phyloP scores from a whole-genome alignment of 2,113 vertebrate genomes.

The Egretta garzetta region DNA sequence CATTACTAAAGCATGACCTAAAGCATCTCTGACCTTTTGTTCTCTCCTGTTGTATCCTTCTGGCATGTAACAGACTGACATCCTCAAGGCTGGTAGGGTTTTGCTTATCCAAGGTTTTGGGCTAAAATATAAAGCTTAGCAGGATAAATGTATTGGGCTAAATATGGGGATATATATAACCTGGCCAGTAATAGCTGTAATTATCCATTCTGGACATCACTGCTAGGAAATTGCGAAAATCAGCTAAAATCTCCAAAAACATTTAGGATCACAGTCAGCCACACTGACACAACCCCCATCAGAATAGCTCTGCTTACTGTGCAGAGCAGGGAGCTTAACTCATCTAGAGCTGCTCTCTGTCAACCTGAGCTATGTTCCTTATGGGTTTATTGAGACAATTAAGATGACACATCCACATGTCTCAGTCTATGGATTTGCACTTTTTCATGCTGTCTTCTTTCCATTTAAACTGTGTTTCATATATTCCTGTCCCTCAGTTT shows the following conservation, averaged over 20 bases:
- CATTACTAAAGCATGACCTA: not conserved
- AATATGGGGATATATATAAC: not conserved
- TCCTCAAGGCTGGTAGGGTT: not conserved
- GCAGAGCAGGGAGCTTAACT: not conserved
- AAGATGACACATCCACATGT: not conserved
- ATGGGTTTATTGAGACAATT: not conserved
- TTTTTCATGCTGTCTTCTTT: not conserved
- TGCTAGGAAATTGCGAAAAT: not conserved
- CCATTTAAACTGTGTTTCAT: not conserved
- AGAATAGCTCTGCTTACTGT: not conserved
- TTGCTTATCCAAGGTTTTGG: not conserved
- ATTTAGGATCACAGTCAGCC: not conserved
- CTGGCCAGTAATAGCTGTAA: not conserved
- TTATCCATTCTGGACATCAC: not conserved
- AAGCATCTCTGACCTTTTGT: not conserved
- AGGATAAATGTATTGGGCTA: not conserved
- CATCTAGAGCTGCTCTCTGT: not conserved
- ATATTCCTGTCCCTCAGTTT: not conserved
- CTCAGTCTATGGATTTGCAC: not conserved
- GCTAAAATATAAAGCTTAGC: not conserved
- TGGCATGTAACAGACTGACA: not conserved
- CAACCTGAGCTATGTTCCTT: not conserved
- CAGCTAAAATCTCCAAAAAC: not conserved
- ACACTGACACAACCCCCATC: accelerated
- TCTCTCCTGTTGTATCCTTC: not conserved